Conservation (phyloP, 2,113 vertebrate species). For the Chaetura pelagica region DNA sequence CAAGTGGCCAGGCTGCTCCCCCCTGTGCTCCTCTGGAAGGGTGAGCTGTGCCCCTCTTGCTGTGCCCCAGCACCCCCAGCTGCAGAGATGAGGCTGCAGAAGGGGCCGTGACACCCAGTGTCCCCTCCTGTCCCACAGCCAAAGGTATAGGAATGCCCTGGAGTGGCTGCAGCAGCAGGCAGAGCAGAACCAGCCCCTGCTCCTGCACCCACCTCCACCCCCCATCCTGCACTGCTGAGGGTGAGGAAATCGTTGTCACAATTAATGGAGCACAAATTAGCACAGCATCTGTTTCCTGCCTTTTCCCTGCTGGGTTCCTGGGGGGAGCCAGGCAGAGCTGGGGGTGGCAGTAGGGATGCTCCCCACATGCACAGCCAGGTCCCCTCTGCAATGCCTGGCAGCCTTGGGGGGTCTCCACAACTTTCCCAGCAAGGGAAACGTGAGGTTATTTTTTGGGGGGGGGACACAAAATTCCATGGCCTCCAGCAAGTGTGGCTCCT, state of each 20-base stretch:
- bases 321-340: neutral
- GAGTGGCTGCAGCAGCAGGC: neutral
- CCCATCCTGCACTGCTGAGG: neutral
- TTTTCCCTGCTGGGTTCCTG: neutral
- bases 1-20: neutral
- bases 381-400: accelerated
- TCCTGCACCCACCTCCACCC: accelerated
- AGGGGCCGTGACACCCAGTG: neutral
- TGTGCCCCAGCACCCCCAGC: neutral
- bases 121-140: accelerated
- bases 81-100: accelerated
- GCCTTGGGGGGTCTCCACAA: neutral
- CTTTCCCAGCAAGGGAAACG: neutral
- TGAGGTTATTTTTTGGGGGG: neutral
- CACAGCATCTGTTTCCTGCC: constrained; percentile 45
- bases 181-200: accelerated
- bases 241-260: neutral
- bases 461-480: neutral
- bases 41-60: neutral
- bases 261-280: constrained; percentile 54
- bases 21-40: neutral
- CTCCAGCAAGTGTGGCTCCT: neutral
- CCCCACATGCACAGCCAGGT: accelerated
- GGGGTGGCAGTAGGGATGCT: neutral
- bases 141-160: neutral